These are phyloP conservation scores for Drosophila koepferae DNA, from an alignment of 2,888 invertebrate genomes.

Conservation along the genomic window DNA sequence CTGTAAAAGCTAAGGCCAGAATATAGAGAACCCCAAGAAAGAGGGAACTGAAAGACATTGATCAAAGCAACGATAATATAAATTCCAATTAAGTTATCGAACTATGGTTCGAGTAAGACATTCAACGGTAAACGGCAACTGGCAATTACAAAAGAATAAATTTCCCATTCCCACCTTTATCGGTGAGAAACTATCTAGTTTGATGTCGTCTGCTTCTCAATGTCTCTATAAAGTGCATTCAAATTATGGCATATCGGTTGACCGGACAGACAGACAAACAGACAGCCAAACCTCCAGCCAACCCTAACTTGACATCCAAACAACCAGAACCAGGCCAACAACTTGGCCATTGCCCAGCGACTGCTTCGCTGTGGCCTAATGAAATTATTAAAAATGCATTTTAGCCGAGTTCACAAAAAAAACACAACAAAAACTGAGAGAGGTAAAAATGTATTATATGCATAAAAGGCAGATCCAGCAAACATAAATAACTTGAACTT, in stretches of 20 bases:
- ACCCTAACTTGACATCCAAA: constrained; percentile 14
- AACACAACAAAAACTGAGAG: constrained; percentile 21
- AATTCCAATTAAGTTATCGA: constrained; percentile 79
- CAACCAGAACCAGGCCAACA: constrained; percentile 13
- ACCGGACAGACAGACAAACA: constrained; percentile 32
- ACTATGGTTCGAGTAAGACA: constrained; percentile 54
- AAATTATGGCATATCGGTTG: constrained; percentile 77
- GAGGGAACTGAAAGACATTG: constrained; percentile 61
- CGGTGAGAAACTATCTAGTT: constrained; percentile 66
- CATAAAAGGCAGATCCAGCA: constrained; percentile 47
- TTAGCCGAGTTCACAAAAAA: constrained; percentile 44
- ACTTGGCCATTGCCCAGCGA: constrained; percentile 14
- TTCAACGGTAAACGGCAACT: constrained; percentile 73
- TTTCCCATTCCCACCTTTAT: constrained; percentile 56
- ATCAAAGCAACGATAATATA: constrained; percentile 77
- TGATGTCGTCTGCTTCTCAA: constrained; percentile 35
- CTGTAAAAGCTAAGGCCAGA: constrained; percentile 37
- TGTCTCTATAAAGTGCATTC: constrained; percentile 74
- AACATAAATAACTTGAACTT: constrained; percentile 63
- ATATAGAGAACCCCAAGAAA: constrained; percentile 9
- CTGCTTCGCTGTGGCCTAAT: constrained; percentile 68
- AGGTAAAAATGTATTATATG: constrained; percentile 53
- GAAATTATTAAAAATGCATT: constrained; percentile 80
- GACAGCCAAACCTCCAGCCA: constrained; percentile 1
- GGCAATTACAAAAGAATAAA: constrained; percentile 78